These are phyloP conservation scores for Phlogophora meticulosa DNA, from an alignment of 2,888 invertebrate genomes.

Conservation along the genomic window DNA sequence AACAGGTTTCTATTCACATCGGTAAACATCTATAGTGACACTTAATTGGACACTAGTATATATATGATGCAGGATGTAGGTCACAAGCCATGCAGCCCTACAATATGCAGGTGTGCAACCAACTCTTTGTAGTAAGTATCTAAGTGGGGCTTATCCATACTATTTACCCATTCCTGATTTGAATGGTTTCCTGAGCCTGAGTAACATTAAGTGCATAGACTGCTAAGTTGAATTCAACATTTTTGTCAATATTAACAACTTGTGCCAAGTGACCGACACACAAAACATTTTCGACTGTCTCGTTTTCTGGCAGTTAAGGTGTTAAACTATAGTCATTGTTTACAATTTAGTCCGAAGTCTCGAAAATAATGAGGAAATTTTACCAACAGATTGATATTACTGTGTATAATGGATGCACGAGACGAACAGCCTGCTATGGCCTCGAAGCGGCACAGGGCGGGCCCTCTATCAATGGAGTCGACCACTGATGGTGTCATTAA, in stretches of 20 bases:
- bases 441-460: constrained; percentile 79
- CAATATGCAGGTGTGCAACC: constrained; percentile 26
- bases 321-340: constrained; percentile 15
- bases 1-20: constrained; percentile 59
- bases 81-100: constrained; percentile 49
- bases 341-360: constrained; percentile 15
- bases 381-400: constrained; percentile 40
- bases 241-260: no score
- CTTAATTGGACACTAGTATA: constrained; percentile 59
- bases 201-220: not conserved
- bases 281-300: no score
- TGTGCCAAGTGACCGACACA: no score
- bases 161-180: constrained; percentile 4
- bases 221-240: constrained; percentile 1
- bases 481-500: constrained; percentile 78
- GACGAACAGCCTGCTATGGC: constrained; percentile 55
- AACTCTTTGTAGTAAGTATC: constrained; percentile 28
- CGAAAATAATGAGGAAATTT: constrained; percentile 3
- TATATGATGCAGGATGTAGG: constrained; percentile 56
- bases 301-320: no score
- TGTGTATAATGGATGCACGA: constrained; percentile 48
- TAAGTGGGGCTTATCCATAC: constrained; percentile 14
- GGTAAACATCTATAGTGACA: constrained; percentile 53
- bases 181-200: not conserved
- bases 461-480: constrained; percentile 75